Percentiles rank a stretch among this genome's conserved stretches.
These are phyloP conservation scores for Spheniscus humboldti DNA, from an alignment of 2,797 vertebrate genomes.

Conservation along the genomic window DNA sequence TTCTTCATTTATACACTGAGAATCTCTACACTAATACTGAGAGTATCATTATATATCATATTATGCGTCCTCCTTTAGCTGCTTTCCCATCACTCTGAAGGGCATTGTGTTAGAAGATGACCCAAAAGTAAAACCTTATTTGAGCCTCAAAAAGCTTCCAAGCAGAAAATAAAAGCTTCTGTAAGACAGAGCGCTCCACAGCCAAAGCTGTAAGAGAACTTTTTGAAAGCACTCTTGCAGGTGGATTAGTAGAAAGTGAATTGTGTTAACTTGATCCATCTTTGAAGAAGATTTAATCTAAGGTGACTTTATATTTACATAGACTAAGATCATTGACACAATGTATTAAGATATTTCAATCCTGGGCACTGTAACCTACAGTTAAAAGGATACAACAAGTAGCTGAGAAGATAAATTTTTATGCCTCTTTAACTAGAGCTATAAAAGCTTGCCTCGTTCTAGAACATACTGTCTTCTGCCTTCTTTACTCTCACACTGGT, in stretches of 20 bases:
- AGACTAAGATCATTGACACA: neutral
- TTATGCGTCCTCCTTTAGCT: neutral
- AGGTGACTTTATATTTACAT: neutral
- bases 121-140: neutral
- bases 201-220: neutral
- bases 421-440: neutral
- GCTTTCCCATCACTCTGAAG: neutral
- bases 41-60: neutral
- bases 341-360: neutral
- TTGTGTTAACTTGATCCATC: neutral
- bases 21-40: neutral
- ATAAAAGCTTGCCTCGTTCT: neutral
- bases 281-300: neutral
- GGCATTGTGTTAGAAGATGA: neutral
- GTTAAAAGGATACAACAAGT: neutral
- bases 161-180: neutral
- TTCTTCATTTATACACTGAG: neutral
- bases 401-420: neutral
- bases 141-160: neutral
- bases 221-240: neutral
- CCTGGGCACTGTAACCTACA: neutral
- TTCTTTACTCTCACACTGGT: neutral
- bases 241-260: neutral
- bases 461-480: neutral
- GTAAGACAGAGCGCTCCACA: neutral